A percentile compares a stretch with the other conserved stretches of the same genome.
These are phyloP conservation scores for Synanthedon vespiformis DNA, from an alignment of 2,888 invertebrate genomes.

Conservation along the genomic window DNA sequence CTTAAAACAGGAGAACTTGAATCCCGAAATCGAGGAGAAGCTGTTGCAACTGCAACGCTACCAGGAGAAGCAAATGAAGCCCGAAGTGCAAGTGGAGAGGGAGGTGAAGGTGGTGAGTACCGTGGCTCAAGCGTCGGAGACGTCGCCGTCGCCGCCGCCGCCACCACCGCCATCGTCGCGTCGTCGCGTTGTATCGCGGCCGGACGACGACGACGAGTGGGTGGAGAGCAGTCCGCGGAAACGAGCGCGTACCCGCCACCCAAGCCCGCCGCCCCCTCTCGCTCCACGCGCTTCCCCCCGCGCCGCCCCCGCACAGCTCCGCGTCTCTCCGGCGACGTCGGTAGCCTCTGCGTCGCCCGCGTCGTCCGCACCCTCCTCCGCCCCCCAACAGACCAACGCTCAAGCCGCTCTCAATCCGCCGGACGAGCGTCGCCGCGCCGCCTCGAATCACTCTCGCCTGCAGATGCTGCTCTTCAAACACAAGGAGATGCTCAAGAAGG, in stretches of 20 bases:
- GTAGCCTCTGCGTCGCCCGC: slow-evolving; percentile 38
- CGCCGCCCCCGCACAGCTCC: slow-evolving; percentile 17
- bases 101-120: slow-evolving; percentile 27
- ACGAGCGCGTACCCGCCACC: slow-evolving; percentile 14
- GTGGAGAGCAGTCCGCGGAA: slow-evolving; percentile 50
- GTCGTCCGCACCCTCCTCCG: slow-evolving; percentile 6
- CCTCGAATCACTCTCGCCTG: slow-evolving; percentile 70
- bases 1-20: slow-evolving; percentile 89
- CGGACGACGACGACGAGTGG: slow-evolving; percentile 60
- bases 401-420: slow-evolving; percentile 21
- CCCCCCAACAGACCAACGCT: slow-evolving; percentile 9
- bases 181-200: slow-evolving; percentile 22
- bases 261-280: slow-evolving; percentile 10
- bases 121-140: slow-evolving; percentile 9
- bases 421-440: slow-evolving; percentile 67
- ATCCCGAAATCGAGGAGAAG: slow-evolving; percentile 94
- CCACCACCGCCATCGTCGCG: slow-evolving; percentile 35
- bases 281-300: slow-evolving; percentile 9
- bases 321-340: slow-evolving; percentile 45
- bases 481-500: slow-evolving; percentile 92
- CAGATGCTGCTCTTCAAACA: slow-evolving; percentile 86
- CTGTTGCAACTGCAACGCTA: slow-evolving; percentile 87
- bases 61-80: slow-evolving; percentile 83
- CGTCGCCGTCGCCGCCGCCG: slow-evolving; percentile 20
- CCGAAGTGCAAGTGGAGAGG: slow-evolving; percentile 52